Evolutionary conservation across 2,113 vertebrate species (phyloP), one percentile per base, ranked within the genome.

Genomic region (Mesocricetus auratus): DNA sequence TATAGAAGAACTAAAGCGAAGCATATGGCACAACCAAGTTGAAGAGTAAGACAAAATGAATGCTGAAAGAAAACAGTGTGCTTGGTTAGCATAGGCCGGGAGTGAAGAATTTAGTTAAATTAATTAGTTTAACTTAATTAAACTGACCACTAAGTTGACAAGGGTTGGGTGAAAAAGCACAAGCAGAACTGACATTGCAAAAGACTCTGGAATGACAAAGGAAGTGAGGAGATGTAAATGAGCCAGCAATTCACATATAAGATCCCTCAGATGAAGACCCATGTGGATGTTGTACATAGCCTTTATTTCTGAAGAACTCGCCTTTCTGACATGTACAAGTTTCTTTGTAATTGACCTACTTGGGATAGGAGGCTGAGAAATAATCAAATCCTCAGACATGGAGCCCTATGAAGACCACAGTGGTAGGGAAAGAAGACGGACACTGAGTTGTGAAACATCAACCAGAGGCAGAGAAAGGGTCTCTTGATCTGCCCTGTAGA

Each of bases 241-340:
- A n/a, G 88, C 5, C 7, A 71, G 56, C 0, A 53, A 68, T 16
- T 86, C 53, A 22, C 90, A 90, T 94, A 26, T 0, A 89, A 15
- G n/a, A 60, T 83, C 17, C 29, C 36, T 90, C 22, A 79, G 83
- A 88, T 88, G 36, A 74, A 81, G 33, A 26, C 36, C 50, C 29
- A 42, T 31, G 13, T 69, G 33, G 45, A 75, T 31, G 12, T 45
- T n/a, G 39, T 53, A 53, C 29, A 33, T 73, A 89, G 45, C 5
- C 93, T 92, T 96, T 95, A 86, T 77, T 69, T 19, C 15, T 73
- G 11, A 75, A 85, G 71, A 94, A 47, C 3, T 12, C 33, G 9
- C 7, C 22, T 75, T 92, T 75, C 60, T 69, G n/a, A 87, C 39
- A 77, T 83, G 9, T n/a, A 36, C 36, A 8, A 73, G 82, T 75